Conservation (phyloP, 2,797 vertebrate species). For the Tympanoctomys barrerae region DNA sequence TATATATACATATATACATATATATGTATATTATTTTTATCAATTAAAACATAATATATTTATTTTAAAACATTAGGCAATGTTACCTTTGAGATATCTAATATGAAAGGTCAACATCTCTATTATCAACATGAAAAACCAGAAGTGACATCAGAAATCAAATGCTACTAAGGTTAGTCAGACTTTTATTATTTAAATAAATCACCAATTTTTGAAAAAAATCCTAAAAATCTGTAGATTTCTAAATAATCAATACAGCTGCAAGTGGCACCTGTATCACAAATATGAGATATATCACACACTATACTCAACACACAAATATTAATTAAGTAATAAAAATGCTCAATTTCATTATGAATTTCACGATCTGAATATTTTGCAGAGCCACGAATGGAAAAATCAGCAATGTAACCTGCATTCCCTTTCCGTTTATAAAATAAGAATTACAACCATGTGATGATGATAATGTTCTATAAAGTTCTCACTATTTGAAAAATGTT, state of each 20-base stretch:
- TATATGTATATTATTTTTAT: too few relatives aligned
- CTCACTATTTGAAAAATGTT: constrained; percentile 22
- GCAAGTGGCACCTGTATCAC: neutral
- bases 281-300: neutral
- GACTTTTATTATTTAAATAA: neutral
- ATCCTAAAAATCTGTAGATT: neutral
- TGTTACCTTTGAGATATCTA: too few relatives aligned
- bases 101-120: too few relatives aligned
- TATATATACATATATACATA: too few relatives aligned
- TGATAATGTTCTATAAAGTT: neutral
- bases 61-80: too few relatives aligned
- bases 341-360: neutral
- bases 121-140: too few relatives aligned
- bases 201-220: neutral
- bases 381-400: neutral
- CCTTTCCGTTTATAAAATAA: constrained; percentile 25
- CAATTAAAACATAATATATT: too few relatives aligned
- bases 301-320: neutral
- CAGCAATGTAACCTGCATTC: neutral
- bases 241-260: neutral
- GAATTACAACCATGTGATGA: neutral
- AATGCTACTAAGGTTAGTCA: neutral
- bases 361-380: neutral
- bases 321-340: neutral
- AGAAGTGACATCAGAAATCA: too few relatives aligned